Evolutionary conservation across 2,888 invertebrate species (phyloP), one percentile per base, ranked within the genome.

Genomic region (Schizotus pectinicornis): DNA sequence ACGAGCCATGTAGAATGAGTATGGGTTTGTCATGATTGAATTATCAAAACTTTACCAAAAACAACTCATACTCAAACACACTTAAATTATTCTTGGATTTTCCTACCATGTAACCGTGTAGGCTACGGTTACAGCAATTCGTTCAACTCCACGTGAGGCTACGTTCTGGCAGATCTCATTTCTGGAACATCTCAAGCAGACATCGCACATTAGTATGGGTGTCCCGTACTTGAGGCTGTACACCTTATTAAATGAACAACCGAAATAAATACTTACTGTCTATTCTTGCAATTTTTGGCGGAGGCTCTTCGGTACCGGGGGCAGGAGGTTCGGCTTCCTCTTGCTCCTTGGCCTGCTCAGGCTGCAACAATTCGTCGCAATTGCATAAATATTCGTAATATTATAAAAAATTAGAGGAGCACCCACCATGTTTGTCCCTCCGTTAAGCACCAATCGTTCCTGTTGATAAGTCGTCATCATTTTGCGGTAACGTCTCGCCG

Each of bases 171-270:
- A 70, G 77, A 74, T 77, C 76, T 75, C 77, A 74, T 73, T 77
- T 79, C 81, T 81, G 80, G 77, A 81, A 81, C 81, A 81, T 80
- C 81, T 80, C 80, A 81, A 81, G 80, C 80, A 81, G 80, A 81
- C 76, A 79, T 74, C 79, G 76, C 79, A 78, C 75, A 81, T 81
- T 81, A 81, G 79, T 78, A 75, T 72, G 68, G 75, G 72, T 70
- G 71, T 73, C 72, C 70, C 67, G 67, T 70, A 72, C 71, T 74
- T 74, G 70, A 67, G 64, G 61, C 59, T 64, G 62, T 67, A 68
- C 59, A 69, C 69, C 61, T 67, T 62, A 67, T 60, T 46, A 38
- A 49, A 55, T 56, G 55, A 48, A 59, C 39, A 55, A n/a, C 30
- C 2, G 37, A 59, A 57, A 52, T 64, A 59, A 65, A 71, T 69